These are phyloP conservation scores for Glareola pratincola DNA, from an alignment of 2,113 vertebrate genomes.

Conservation along the genomic window DNA sequence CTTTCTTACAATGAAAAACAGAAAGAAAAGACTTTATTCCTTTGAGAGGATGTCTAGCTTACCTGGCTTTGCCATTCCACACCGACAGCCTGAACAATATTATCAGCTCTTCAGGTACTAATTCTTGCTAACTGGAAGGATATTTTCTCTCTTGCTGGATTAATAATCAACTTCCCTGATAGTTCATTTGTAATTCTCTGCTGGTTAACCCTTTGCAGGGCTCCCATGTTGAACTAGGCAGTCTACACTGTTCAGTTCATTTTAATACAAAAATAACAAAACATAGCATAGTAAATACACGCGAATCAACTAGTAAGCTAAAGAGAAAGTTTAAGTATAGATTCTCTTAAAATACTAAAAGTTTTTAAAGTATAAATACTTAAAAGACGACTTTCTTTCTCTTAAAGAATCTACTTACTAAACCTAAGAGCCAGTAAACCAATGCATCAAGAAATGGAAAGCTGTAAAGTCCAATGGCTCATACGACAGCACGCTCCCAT, in stretches of 20 bases:
- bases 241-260: background rate
- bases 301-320: background rate
- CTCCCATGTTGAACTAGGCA: constrained; percentile 27
- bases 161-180: constrained; percentile 96
- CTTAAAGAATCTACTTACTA: background rate
- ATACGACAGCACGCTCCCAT: background rate
- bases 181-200: constrained; percentile 98
- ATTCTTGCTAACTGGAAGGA: constrained; percentile 82
- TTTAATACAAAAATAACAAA: background rate
- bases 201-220: constrained; percentile 91
- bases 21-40: constrained; percentile 6
- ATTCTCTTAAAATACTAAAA: background rate
- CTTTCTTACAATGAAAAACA: background rate
- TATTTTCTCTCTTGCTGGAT: constrained; percentile 85
- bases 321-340: background rate
- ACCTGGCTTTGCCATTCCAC: constrained; percentile 82
- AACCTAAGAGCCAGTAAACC: constrained; percentile 19
- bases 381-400: background rate
- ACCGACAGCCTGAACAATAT: constrained; percentile 75
- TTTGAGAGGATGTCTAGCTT: constrained; percentile 71
- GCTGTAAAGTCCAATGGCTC: constrained; percentile 28
- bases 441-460: constrained; percentile 7
- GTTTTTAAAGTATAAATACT: background rate
- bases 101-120: constrained; percentile 80
- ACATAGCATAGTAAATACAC: background rate